phyloP scores from a whole-genome alignment of 2,888 invertebrate species.

The Ochropleura plecta region DNA sequence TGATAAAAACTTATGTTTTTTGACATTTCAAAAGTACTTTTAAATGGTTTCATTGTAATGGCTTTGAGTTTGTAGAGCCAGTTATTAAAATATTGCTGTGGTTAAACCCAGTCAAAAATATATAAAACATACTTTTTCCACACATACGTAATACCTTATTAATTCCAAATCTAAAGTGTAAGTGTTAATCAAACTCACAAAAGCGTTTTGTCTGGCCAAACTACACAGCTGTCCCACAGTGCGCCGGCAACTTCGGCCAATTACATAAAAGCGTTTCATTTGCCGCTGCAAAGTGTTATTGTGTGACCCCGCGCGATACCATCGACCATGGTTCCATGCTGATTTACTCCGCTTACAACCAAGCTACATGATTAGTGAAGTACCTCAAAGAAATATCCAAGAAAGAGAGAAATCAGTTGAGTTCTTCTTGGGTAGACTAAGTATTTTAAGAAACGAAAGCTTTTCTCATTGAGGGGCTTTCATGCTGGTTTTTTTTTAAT shows the following conservation, averaged over 20 bases:
- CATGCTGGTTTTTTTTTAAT: no score
- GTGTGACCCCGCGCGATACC: conserved; percentile 82
- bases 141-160: background rate
- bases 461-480: no score
- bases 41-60: no score
- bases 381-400: background rate
- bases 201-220: conserved; percentile 28
- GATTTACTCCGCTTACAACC: conserved; percentile 58
- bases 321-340: conserved; percentile 70
- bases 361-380: background rate
- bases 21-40: no score
- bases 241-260: conserved; percentile 77
- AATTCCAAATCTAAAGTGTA: background rate
- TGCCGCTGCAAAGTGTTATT: conserved; percentile 83
- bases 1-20: no score
- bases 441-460: no score
- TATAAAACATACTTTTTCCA: background rate
- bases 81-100: background rate
- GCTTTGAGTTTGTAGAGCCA: no score
- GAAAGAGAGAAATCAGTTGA: background rate
- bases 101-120: background rate
- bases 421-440: background rate
- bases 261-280: conserved; percentile 85
- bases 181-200: background rate
- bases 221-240: conserved; percentile 63